Evolutionary conservation across 1,140 invertebrate species (phyloP).

Genomic region (Periplaneta americana): DNA sequence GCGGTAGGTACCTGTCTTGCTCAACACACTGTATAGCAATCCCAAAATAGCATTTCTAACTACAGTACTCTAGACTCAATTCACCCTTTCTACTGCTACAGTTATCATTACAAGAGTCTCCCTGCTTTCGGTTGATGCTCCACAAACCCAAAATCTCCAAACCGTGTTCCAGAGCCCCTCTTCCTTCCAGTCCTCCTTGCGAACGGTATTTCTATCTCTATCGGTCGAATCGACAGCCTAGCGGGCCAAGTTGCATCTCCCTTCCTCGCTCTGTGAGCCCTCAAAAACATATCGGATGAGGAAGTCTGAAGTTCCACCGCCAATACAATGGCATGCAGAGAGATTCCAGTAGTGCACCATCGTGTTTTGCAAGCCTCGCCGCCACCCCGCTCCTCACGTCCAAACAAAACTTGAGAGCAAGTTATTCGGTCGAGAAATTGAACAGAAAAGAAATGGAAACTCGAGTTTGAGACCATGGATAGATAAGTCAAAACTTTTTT

Average conservation of each 20-base stretch:
- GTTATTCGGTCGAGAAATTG: neutral
- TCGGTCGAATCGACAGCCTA: neutral
- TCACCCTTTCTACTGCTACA: neutral
- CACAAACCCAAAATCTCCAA: neutral
- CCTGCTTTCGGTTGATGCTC: neutral
- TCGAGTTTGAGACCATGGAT: neutral
- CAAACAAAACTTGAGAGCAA: neutral
- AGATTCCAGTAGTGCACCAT: neutral
- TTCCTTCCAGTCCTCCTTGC: neutral
- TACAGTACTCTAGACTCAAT: too few relatives aligned
- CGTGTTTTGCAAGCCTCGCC: neutral
- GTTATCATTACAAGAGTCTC: neutral
- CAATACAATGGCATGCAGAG: neutral
- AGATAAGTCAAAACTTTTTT: neutral
- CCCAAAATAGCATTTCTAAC: neutral
- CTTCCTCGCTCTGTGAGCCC: too few relatives aligned
- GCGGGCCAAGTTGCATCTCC: neutral
- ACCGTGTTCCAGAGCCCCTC: neutral
- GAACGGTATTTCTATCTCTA: neutral
- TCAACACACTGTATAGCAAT: neutral
- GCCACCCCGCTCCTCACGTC: too few relatives aligned
- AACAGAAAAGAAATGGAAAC: neutral
- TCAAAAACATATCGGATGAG: too few relatives aligned
- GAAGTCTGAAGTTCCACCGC: neutral
- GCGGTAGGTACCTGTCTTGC: neutral